These are phyloP conservation scores for Orius insidiosus DNA, from an alignment of 1,140 invertebrate species.

Conservation along the genomic window DNA sequence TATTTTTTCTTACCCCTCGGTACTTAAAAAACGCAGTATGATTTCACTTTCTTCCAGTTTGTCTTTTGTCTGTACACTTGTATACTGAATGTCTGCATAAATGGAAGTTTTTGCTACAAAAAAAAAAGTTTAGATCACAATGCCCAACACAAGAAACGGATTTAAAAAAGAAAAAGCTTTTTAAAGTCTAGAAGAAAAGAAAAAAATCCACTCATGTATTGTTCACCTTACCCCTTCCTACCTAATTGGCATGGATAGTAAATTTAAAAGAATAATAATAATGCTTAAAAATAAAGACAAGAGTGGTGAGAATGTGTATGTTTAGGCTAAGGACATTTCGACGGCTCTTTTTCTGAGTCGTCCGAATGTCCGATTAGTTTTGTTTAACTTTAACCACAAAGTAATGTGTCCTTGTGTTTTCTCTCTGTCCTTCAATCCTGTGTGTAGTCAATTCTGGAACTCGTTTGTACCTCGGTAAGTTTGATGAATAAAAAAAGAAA, in stretches of 20 bases:
- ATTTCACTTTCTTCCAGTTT: constrained; percentile 3
- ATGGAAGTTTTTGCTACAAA: neutral
- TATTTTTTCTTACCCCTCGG: neutral
- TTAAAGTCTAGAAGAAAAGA: neutral
- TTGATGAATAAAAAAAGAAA: constrained; percentile 20
- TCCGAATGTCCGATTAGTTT: constrained; percentile 15
- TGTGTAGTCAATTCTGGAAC: constrained; percentile 87
- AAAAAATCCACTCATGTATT: constrained; percentile 19
- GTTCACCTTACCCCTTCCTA: constrained; percentile 17
- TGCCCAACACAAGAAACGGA: neutral
- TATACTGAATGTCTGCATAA: constrained; percentile 12
- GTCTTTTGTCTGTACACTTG: constrained; percentile 10
- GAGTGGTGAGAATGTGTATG: constrained; percentile 13
- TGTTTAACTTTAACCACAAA: constrained; percentile 18
- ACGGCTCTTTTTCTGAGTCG: constrained; percentile 6
- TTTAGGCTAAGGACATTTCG: constrained; percentile 15
- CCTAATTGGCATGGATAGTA: constrained; percentile 19
- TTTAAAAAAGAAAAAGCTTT: neutral
- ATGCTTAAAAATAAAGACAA: no score
- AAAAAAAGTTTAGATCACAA: neutral
- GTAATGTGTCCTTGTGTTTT: constrained; percentile 21
- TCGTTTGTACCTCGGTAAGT: constrained; percentile 94
- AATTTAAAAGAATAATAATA: constrained; percentile 4
- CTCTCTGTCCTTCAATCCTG: constrained; percentile 27
- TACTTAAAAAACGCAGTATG: neutral